Evolutionary conservation across 2,888 invertebrate genomes (phyloP).

Genomic region (Lasioglossum oenotherae): DNA sequence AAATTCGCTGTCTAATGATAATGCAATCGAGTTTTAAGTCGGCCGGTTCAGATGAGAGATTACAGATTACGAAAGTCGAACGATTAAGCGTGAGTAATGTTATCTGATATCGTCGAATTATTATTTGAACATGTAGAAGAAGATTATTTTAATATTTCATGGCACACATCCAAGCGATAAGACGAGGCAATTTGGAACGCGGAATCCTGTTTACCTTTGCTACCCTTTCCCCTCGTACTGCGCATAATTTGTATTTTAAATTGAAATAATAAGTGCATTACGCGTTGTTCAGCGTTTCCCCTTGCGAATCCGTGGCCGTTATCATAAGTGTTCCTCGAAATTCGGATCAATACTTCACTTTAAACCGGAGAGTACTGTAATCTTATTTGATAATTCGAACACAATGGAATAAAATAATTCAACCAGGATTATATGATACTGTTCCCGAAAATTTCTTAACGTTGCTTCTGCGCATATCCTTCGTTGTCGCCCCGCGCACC

Average conservation of each 20-base stretch:
- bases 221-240: constrained; percentile 18
- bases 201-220: constrained; percentile 29
- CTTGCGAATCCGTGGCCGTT: neutral
- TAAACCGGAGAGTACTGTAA: no score
- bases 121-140: constrained; percentile 23
- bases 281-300: neutral
- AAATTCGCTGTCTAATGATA: no score
- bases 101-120: constrained; percentile 35
- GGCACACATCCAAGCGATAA: constrained; percentile 62
- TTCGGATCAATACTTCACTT: neutral
- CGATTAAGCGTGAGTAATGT: constrained; percentile 33
- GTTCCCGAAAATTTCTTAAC: neutral
- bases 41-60: constrained; percentile 2
- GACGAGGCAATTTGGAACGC: constrained; percentile 57
- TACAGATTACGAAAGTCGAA: constrained; percentile 17
- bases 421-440: neutral
- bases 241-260: constrained; percentile 24
- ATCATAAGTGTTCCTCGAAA: neutral
- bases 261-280: neutral
- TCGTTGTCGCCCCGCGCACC: neutral
- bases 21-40: no score
- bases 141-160: constrained; percentile 46
- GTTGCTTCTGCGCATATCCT: neutral
- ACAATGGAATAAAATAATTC: no score
- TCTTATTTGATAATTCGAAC: no score